phyloP scores from a whole-genome alignment of 2,888 invertebrate species.

The Sesamia inferens region DNA sequence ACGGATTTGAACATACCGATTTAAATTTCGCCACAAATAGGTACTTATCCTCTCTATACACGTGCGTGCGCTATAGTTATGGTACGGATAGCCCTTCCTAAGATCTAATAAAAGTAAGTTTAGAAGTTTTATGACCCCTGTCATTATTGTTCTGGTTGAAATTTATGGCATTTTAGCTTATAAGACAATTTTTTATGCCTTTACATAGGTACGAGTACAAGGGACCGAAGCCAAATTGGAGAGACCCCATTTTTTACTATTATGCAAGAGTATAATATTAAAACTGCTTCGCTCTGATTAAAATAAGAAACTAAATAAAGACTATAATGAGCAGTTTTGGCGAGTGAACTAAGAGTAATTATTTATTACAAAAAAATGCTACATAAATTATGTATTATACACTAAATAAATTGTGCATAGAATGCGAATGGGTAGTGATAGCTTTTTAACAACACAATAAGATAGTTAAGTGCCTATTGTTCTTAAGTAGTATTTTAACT shows the following conservation, averaged over 20 bases:
- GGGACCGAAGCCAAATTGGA: too few species aligned
- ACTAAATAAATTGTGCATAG: neutral
- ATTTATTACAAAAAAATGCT: constrained; percentile 12
- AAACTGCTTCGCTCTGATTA: constrained; percentile 46
- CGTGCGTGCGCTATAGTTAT: neutral
- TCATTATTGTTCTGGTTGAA: too few species aligned
- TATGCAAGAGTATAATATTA: constrained; percentile 22
- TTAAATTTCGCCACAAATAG: neutral
- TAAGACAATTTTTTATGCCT: too few species aligned
- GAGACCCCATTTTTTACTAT: too few species aligned
- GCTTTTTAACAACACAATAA: constrained; percentile 16
- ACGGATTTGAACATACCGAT: neutral
- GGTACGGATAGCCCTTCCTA: too few species aligned
- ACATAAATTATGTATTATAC: constrained; percentile 11
- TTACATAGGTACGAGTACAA: too few species aligned
- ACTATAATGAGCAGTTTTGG: constrained; percentile 8
- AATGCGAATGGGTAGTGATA: neutral
- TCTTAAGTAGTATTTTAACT: constrained; percentile 22
- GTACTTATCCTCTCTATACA: neutral
- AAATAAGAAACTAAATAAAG: constrained; percentile 5
- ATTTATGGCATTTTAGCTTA: too few species aligned
- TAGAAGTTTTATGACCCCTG: too few species aligned
- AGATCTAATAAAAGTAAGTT: too few species aligned
- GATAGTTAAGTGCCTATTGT: constrained; percentile 4
- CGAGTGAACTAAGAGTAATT: constrained; percentile 11